Conservation (phyloP, 2,888 invertebrate species). For the Hyposoter dolosus region DNA sequence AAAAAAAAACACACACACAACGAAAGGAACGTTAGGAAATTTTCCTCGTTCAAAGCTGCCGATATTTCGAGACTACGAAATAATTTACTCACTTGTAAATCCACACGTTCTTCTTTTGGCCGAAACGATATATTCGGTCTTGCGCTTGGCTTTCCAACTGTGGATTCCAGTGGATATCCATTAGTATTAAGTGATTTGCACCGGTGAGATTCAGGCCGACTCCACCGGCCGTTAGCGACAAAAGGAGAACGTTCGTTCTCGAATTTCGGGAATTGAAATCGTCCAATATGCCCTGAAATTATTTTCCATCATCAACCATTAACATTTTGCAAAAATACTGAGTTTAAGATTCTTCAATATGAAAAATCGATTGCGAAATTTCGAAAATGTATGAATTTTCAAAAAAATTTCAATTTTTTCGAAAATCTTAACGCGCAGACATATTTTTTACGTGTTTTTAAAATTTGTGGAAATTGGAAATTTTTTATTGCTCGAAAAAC, state of each 20-base stretch:
- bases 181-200: conserved; percentile 94
- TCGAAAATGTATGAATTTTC: not conserved
- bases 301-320: not conserved
- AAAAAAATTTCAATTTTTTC: no score
- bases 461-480: conserved; percentile 3
- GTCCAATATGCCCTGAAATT: conserved; percentile 77
- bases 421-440: no score
- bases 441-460: not conserved
- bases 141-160: conserved; percentile 90
- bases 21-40: not conserved
- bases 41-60: not conserved
- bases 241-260: conserved; percentile 88
- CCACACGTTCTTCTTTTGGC: conserved; percentile 91
- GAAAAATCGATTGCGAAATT: not conserved
- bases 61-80: not conserved
- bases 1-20: conserved; percentile 16
- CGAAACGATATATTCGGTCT: conserved; percentile 94
- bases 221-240: conserved; percentile 97
- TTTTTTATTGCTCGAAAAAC: conserved; percentile 10
- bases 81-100: conserved; percentile 85
- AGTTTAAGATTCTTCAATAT: not conserved
- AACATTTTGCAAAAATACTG: conserved; percentile 71
- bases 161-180: conserved; percentile 99
- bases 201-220: conserved; percentile 97
- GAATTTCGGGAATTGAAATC: conserved; percentile 70